Evolutionary conservation across 2,113 vertebrate species (phyloP).

Genomic region (Todiramphus chloris): DNA sequence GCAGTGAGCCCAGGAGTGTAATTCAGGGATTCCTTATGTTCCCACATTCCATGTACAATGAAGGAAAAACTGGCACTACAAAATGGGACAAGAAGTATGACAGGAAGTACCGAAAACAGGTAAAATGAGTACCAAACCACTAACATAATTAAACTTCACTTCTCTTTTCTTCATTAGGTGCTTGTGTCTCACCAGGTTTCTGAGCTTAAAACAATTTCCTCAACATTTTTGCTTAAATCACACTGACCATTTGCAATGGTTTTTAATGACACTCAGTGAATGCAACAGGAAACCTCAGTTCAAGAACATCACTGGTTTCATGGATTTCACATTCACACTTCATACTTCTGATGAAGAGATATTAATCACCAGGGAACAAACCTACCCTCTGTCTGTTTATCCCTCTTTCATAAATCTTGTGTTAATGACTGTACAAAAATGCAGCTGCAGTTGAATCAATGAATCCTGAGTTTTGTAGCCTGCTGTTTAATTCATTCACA

Average conservation of each 20-base stretch:
- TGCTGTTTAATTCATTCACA: background rate
- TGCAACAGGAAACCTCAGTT: background rate
- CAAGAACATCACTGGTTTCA: background rate
- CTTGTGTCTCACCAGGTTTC: background rate
- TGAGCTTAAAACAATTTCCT: background rate
- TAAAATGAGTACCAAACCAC: background rate
- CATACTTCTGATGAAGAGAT: background rate
- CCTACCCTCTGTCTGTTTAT: background rate
- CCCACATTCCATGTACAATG: background rate
- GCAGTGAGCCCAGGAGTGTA: slow-evolving; percentile 16
- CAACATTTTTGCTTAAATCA: background rate
- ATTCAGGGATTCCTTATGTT: background rate
- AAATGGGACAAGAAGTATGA: background rate
- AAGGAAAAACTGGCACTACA: background rate
- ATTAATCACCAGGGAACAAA: background rate
- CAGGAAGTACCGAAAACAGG: background rate
- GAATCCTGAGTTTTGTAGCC: background rate
- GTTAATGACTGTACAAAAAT: background rate
- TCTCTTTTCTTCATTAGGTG: background rate
- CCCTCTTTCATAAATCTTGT: background rate
- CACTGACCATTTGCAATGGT: background rate
- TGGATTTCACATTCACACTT: background rate
- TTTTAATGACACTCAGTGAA: background rate
- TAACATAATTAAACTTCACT: background rate
- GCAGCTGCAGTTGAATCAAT: background rate